phyloP scores from a whole-genome alignment of 2,797 vertebrate genomes.

The Enteromius anoplus region DNA sequence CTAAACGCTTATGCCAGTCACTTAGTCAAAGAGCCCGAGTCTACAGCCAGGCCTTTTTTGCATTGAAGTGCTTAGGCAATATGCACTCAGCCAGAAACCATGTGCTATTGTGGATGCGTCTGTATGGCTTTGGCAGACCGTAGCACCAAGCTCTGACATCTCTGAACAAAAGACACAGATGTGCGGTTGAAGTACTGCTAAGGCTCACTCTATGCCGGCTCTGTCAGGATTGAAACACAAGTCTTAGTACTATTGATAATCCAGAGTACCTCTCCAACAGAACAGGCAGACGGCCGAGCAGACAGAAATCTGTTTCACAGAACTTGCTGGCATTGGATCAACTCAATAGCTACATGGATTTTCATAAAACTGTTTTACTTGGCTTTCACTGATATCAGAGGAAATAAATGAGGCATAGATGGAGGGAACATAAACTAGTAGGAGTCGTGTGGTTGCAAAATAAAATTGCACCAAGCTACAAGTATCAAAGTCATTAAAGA shows the following conservation, averaged over 20 bases:
- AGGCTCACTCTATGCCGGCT: conserved; percentile 41
- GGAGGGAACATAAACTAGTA: background rate
- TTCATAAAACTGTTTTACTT: background rate
- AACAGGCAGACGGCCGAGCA: conserved; percentile 41
- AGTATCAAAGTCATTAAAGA: background rate
- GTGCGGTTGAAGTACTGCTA: conserved; percentile 53
- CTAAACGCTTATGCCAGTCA: conserved; percentile 33
- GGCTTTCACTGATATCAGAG: background rate
- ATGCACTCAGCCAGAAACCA: conserved; percentile 48
- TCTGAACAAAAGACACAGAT: conserved; percentile 62
- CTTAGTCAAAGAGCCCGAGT: conserved; percentile 45
- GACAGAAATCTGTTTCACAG: conserved; percentile 27
- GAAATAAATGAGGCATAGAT: conserved; percentile 13
- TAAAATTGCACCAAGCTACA: background rate
- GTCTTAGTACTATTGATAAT: conserved; percentile 1
- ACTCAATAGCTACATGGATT: background rate
- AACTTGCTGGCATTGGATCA: conserved; percentile 1
- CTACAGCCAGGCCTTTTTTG: conserved; percentile 31
- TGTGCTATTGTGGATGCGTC: conserved; percentile 51
- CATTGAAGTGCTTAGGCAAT: conserved; percentile 30
- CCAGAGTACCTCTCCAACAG: conserved; percentile 21
- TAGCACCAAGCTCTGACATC: conserved; percentile 63
- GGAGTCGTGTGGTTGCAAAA: background rate
- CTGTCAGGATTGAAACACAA: conserved; percentile 27
- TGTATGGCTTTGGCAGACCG: conserved; percentile 47